Evolutionary conservation across 1,140 invertebrate species (phyloP), one percentile per base, ranked within the genome.

Genomic region (Drosophila kurseongensis): DNA sequence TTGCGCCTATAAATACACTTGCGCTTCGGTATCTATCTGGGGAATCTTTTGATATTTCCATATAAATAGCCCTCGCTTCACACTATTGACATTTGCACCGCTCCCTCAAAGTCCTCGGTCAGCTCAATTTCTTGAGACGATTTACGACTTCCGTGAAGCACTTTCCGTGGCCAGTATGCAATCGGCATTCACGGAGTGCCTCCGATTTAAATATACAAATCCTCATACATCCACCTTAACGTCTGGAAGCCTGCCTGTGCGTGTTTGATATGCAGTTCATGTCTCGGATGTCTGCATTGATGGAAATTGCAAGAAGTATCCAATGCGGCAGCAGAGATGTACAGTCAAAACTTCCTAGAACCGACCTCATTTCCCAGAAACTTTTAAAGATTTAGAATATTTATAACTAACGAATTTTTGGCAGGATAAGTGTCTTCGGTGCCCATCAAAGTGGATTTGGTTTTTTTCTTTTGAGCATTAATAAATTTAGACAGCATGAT

Each of bases 111-210:
- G 42, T 75, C 72, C 45, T 75, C 60, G 62, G 73, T 50, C 73
- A 75, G 69, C 48, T 47, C 47, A 67, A 41, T 63, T 63, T 79
- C 84, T 88, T 62, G 61, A 68, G 65, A 76, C 80, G 80, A 86
- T 86, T 86, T 86, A 86, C 83, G 83, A 86, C 83, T 86, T 86
- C 83, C 83, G 83, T 83, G 83, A 79, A 69, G 84, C 50, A 69
- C 78, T 79, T 82, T 78, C 79, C 79, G 75, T 68, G 81, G 81
- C 77, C 67, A 77, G 58, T 73, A 56, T 75, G 69, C 75, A 75
- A 85, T 85, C 78, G 82, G 71, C 75, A 82, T 86, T 75, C 82
- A 86, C 74, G 68, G 62, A 75, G 61, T 82, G 78, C 75, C 75
- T 81, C 50, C 60, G 68, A 84, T 86, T 86, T 81, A 75, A 86